Base-by-base conservation (phyloP, 2,113 vertebrate genomes). In the Serranochromis macrocephalus region DNA sequence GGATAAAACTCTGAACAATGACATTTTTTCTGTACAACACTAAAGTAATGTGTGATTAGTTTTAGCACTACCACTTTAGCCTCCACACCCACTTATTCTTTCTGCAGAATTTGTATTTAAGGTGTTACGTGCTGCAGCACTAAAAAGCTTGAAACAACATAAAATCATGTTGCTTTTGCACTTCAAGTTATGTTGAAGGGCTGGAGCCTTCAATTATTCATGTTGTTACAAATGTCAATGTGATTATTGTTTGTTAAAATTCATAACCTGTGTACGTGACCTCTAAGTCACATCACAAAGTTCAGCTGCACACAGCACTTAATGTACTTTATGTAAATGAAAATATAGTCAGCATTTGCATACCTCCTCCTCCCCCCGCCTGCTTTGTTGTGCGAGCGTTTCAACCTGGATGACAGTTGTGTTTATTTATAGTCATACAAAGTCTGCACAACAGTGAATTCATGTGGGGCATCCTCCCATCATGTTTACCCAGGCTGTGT, bases 401-500 rank as follows among this genome's bases (percentile, higher is more conserved):
- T 89, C 45, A 73, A 71, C 55, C 79, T 85, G 82, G 87, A 84
- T 57, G 40, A 19, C 81, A 40, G 63, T 87, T 8, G 71, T 87
- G 90, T 93, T 92, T 89, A 57, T 71, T 90, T 82, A 68, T 78
- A 85, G 82, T 86, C 38, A 79, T 68, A 82, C 85, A 80, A 83
- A 92, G 54, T 87, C 87, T 86, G 85, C 79, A 82, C 26, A 80
- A 75, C 75, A 63, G 86, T 55, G 86, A 75, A 86, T 89, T 85
- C 80, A 84, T 90, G 85, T 83, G 5, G 61, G 79, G 75, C 83
- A 14, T 88, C 90, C 81, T 55, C 88, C 85, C 93, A 86, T 93
- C 93, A 53, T 93, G 89, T 96, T 95, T 94, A 90, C 92, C 51
- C 91, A 91, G 93, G 80, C 88, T 92, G 89, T 92, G 89, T 94